These are phyloP conservation scores for Anguilla japonica DNA, from an alignment of 2,113 vertebrate genomes.

Conservation along the genomic window DNA sequence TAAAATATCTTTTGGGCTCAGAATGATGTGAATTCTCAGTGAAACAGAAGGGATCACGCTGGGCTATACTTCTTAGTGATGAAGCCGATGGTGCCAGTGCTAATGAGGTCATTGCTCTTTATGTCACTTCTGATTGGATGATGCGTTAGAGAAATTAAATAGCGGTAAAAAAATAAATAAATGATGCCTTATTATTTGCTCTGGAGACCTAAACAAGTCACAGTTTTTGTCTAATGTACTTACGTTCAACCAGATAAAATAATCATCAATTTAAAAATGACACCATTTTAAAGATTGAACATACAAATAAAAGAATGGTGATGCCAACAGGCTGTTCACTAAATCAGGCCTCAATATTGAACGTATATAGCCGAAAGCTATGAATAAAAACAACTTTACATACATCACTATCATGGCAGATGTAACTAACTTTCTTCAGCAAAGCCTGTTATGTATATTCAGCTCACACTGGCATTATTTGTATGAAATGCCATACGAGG, in stretches of 20 bases:
- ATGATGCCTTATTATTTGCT: neutral
- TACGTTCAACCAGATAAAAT: neutral
- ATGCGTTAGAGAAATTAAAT: neutral
- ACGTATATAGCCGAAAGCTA: neutral
- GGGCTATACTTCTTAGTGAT: neutral
- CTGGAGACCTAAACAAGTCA: neutral
- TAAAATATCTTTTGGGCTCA: neutral
- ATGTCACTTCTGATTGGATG: neutral
- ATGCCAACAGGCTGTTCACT: neutral
- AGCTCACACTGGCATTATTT: no score
- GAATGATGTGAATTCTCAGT: neutral
- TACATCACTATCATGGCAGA: neutral
- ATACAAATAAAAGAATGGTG: neutral
- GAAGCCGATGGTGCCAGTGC: neutral
- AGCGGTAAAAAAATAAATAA: neutral
- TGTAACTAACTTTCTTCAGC: neutral
- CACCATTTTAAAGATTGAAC: neutral
- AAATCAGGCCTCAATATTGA: neutral
- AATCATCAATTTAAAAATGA: no score
- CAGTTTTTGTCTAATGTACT: neutral
- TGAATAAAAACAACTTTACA: neutral
- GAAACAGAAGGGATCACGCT: neutral
- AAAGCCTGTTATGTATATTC: no score
- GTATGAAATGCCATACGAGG: no score
- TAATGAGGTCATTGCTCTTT: neutral